phyloP scores from a whole-genome alignment of 2,888 invertebrate genomes.

The Tromatobia lineatoria region DNA sequence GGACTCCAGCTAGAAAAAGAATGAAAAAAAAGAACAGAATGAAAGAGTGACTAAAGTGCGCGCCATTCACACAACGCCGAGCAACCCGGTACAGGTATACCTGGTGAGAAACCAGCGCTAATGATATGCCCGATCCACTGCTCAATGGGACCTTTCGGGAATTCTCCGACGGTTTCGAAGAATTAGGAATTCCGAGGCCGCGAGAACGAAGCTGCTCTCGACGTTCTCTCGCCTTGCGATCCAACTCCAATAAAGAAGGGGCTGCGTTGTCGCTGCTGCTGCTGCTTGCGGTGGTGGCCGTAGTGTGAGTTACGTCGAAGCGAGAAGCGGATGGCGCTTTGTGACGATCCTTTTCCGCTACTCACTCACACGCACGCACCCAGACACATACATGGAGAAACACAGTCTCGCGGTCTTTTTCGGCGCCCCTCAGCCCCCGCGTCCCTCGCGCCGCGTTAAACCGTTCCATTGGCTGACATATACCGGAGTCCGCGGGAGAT shows the following conservation, averaged over 20 bases:
- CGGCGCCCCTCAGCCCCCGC: conserved; percentile 40
- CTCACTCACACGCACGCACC: conserved; percentile 28
- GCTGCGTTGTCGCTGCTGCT: conserved; percentile 36
- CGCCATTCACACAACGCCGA: conserved; percentile 80
- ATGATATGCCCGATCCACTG: conserved; percentile 83
- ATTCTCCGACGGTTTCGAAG: conserved; percentile 85
- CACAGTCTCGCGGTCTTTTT: conserved; percentile 57
- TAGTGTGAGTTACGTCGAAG: conserved; percentile 47
- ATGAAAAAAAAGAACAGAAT: conserved; percentile 58
- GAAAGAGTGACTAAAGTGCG: conserved; percentile 75
- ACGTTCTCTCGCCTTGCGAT: conserved; percentile 45
- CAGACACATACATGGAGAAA: neutral
- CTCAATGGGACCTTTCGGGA: conserved; percentile 85
- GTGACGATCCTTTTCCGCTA: conserved; percentile 66
- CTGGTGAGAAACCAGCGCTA: conserved; percentile 79
- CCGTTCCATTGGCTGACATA: conserved; percentile 53
- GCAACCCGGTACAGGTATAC: conserved; percentile 73
- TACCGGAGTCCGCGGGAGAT: conserved; percentile 69
- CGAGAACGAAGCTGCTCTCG: conserved; percentile 69
- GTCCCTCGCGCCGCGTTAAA: conserved; percentile 41
- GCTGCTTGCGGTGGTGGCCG: conserved; percentile 29
- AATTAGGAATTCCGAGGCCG: conserved; percentile 85
- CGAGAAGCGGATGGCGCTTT: conserved; percentile 63
- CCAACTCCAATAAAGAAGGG: conserved; percentile 67
- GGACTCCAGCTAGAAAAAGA: conserved; percentile 36